phyloP scores from a whole-genome alignment of 2,113 vertebrate genomes.

The Octodon degus region DNA sequence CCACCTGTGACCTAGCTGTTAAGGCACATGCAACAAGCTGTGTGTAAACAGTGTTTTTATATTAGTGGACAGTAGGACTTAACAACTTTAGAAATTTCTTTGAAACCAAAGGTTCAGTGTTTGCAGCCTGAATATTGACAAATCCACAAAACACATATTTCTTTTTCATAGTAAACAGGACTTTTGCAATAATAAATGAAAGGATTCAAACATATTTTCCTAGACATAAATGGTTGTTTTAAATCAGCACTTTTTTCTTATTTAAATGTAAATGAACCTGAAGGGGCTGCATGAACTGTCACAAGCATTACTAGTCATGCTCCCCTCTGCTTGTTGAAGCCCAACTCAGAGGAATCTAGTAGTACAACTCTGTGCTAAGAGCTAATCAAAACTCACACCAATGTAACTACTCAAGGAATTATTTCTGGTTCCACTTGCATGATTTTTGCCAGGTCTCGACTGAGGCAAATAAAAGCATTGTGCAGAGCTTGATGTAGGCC shows the following conservation, averaged over 20 bases:
- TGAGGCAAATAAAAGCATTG: not conserved
- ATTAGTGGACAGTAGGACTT: constrained; percentile 41
- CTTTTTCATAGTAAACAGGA: constrained; percentile 42
- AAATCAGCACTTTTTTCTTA: constrained; percentile 51
- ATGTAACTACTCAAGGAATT: not conserved
- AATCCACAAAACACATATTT: not conserved
- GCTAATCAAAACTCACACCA: not conserved
- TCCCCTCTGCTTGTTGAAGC: not conserved
- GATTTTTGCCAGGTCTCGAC: constrained; percentile 15
- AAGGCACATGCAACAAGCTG: constrained; percentile 20
- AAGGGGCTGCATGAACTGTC: constrained; percentile 49
- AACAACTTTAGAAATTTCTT: constrained; percentile 54
- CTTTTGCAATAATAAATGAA: constrained; percentile 44
- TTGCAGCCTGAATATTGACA: not conserved
- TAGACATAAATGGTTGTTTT: constrained; percentile 28
- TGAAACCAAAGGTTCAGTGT: constrained; percentile 49
- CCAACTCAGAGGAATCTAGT: not conserved
- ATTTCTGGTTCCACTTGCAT: constrained; percentile 11
- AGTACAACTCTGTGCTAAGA: not conserved
- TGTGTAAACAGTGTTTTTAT: constrained; percentile 31
- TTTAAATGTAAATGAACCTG: constrained; percentile 57
- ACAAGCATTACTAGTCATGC: constrained; percentile 30
- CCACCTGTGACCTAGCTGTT: constrained; percentile 20
- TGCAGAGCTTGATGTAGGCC: not conserved
- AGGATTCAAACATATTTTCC: constrained; percentile 53